phyloP scores from a whole-genome alignment of 2,888 invertebrate genomes.

The Ornithoptera alexandrae region DNA sequence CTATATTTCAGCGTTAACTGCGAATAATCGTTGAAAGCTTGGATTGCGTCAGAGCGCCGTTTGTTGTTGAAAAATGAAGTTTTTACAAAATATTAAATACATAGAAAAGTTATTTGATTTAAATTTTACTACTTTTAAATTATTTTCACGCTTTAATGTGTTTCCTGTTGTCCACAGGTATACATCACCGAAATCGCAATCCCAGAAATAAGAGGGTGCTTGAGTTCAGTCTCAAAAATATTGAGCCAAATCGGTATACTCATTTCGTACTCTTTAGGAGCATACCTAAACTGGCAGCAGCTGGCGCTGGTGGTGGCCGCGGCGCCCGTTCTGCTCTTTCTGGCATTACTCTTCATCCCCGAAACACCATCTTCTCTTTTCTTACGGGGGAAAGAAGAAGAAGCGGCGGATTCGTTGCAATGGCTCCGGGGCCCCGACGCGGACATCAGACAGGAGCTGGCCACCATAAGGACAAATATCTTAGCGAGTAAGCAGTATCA shows the following conservation, averaged over 20 bases:
- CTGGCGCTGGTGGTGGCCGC: conserved; percentile 88
- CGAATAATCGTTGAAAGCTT: conserved; percentile 3
- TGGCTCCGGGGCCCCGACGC: conserved; percentile 89
- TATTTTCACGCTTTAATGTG: too few relatives aligned
- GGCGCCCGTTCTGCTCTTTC: conserved; percentile 87
- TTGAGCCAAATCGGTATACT: conserved; percentile 91
- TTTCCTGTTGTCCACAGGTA: conserved; percentile 78
- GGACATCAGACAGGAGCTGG: conserved; percentile 87
- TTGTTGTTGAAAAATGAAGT: too few relatives aligned
- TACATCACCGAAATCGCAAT: conserved; percentile 95
- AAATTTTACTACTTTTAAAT: too few relatives aligned
- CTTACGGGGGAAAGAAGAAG: conserved; percentile 85
- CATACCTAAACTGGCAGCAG: conserved; percentile 90
- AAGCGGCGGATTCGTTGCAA: conserved; percentile 86
- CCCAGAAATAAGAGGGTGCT: conserved; percentile 90
- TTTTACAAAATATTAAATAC: too few relatives aligned
- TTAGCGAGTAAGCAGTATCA: conserved; percentile 69
- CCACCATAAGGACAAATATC: conserved; percentile 85
- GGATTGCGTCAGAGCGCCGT: conserved; percentile 1
- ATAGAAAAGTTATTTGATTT: too few relatives aligned
- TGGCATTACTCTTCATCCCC: conserved; percentile 88
- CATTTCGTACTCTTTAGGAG: conserved; percentile 89
- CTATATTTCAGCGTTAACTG: background rate
- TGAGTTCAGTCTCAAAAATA: conserved; percentile 92
- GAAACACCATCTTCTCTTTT: conserved; percentile 93